phyloP scores from a whole-genome alignment of 2,113 vertebrate species.

The Dasypus novemcinctus region DNA sequence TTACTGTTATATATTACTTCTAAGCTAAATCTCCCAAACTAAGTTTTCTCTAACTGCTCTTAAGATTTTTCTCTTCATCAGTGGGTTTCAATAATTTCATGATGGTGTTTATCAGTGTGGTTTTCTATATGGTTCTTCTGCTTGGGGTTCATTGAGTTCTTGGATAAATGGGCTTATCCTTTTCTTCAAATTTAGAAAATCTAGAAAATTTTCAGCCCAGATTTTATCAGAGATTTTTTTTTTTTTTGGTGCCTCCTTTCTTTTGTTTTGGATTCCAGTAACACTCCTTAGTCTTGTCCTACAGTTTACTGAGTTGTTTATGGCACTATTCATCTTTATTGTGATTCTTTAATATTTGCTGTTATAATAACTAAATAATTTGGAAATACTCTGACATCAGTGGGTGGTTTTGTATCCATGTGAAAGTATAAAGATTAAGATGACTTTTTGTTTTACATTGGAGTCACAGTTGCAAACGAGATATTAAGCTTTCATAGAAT shows the following conservation, averaged over 20 bases:
- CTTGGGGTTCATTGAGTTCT: not conserved
- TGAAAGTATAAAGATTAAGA: not conserved
- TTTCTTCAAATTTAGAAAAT: constrained; percentile 24
- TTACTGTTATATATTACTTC: not conserved
- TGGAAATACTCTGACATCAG: not conserved
- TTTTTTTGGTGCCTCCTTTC: not conserved
- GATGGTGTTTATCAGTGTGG: too few species aligned
- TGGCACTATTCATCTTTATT: not conserved
- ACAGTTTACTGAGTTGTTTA: not conserved
- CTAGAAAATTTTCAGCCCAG: not conserved
- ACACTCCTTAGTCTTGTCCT: accelerated
- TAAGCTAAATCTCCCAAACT: not conserved
- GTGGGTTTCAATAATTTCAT: not conserved
- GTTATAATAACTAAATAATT: not conserved
- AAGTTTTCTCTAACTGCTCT: constrained; percentile 15
- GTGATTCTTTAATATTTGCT: not conserved
- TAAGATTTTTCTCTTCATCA: constrained; percentile 1
- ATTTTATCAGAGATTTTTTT: not conserved
- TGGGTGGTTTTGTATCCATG: not conserved
- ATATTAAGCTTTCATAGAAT: not conserved
- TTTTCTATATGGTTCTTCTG: not conserved
- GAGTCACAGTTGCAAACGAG: not conserved
- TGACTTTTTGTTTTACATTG: not conserved
- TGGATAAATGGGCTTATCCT: not conserved
- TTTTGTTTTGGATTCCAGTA: not conserved